Conservation (phyloP, 2,113 vertebrate genomes). For the Ammospiza caudacuta region DNA sequence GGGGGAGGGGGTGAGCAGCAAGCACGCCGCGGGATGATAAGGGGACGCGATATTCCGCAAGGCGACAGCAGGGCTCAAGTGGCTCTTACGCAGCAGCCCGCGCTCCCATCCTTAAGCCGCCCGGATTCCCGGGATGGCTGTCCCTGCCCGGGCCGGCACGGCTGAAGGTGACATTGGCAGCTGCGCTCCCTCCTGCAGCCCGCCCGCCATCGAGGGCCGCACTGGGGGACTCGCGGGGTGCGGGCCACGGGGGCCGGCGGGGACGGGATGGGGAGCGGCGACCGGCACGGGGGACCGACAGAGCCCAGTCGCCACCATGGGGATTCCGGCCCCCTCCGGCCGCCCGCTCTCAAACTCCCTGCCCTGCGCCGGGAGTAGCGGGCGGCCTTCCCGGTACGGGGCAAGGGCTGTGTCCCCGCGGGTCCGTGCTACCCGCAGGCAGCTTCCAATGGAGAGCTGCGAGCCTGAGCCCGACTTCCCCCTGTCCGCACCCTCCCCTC, state of each 20-base stretch:
- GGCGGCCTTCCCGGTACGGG: neutral
- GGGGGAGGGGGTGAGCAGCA: neutral
- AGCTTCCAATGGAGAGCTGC: neutral
- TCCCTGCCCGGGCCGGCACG: neutral
- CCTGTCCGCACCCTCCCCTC: neutral
- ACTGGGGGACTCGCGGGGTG: neutral
- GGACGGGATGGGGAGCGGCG: neutral
- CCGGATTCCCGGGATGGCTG: conserved; percentile 62
- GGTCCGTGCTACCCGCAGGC: neutral
- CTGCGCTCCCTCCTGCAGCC: neutral
- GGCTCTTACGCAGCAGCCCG: conserved; percentile 65
- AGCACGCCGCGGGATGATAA: conserved; percentile 28
- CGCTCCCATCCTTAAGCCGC: conserved; percentile 58
- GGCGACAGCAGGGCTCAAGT: conserved; percentile 65
- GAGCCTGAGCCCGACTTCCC: too few relatives aligned
- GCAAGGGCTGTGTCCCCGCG: neutral
- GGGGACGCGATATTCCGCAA: conserved; percentile 53
- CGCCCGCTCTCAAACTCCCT: neutral
- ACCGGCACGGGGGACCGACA: neutral
- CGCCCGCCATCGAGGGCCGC: neutral
- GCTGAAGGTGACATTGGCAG: conserved; percentile 64
- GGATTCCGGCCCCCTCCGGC: neutral
- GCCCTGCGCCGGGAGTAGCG: neutral
- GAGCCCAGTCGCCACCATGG: neutral
- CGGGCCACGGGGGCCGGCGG: neutral